These are phyloP conservation scores for Mechanitis messenoides DNA, from an alignment of 2,888 invertebrate species.

Conservation along the genomic window DNA sequence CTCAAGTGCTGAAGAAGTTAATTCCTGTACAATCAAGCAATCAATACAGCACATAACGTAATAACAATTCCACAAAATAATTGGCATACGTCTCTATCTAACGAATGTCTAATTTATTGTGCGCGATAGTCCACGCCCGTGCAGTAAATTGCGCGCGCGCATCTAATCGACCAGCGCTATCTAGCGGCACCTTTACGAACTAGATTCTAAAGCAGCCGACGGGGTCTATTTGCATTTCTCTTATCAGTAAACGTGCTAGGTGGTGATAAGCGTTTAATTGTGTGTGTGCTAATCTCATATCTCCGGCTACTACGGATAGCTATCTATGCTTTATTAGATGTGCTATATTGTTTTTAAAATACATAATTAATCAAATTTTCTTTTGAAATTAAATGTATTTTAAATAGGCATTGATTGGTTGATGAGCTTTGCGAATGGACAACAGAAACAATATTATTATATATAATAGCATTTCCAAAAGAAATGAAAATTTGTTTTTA, in stretches of 20 bases:
- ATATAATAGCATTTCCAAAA: too few species aligned
- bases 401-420: too few species aligned
- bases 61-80: constrained; percentile 51
- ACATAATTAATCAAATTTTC: too few species aligned
- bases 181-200: constrained; percentile 70
- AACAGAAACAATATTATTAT: too few species aligned
- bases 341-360: background rate
- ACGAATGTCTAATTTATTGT: constrained; percentile 75
- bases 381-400: too few species aligned
- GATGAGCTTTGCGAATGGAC: too few species aligned
- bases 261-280: constrained; percentile 44
- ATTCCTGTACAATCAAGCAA: constrained; percentile 7
- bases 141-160: constrained; percentile 66
- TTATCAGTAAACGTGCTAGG: constrained; percentile 48
- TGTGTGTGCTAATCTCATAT: constrained; percentile 21
- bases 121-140: constrained; percentile 56
- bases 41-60: constrained; percentile 29
- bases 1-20: background rate
- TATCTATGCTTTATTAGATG: constrained; percentile 8
- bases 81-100: constrained; percentile 74
- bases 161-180: constrained; percentile 70
- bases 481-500: too few species aligned
- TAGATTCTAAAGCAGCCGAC: constrained; percentile 61
- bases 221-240: constrained; percentile 52
- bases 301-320: constrained; percentile 6